Evolutionary conservation across 2,113 vertebrate genomes (phyloP).

Genomic region (Tylochromis polylepis): DNA sequence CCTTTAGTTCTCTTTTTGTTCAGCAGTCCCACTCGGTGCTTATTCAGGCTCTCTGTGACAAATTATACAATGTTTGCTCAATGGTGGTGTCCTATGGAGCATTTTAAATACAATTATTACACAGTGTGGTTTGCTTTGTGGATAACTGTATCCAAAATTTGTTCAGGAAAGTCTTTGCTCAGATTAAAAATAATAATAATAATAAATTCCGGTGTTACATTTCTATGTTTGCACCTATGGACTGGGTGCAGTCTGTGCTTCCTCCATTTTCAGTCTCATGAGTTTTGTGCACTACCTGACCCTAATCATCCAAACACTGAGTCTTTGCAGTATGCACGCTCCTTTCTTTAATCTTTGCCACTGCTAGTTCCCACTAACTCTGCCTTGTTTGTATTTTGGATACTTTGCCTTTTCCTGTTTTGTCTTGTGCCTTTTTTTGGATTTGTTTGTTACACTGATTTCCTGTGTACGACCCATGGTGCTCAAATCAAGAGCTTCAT

Average conservation of each 20-base stretch:
- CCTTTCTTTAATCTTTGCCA: background rate
- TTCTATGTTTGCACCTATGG: background rate
- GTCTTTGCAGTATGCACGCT: background rate
- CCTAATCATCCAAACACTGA: background rate
- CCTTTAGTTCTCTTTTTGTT: background rate
- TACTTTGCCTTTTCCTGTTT: background rate
- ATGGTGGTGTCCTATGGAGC: background rate
- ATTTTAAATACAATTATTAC: background rate
- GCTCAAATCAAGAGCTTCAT: background rate
- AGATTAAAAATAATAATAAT: background rate
- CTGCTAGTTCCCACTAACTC: background rate
- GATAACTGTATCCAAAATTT: background rate
- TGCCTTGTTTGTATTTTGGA: background rate
- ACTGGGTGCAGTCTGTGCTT: background rate
- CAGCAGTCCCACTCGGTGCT: too few relatives aligned
- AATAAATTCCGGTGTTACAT: rapidly evolving
- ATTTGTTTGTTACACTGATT: background rate
- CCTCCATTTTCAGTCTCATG: background rate
- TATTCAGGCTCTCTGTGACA: background rate
- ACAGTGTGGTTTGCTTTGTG: background rate
- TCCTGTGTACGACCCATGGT: background rate
- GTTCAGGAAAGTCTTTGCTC: background rate
- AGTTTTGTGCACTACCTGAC: background rate
- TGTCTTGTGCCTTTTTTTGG: background rate
- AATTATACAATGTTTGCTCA: background rate